phyloP scores from a whole-genome alignment of 2,797 vertebrate genomes.

The Girardinus metallicus region DNA sequence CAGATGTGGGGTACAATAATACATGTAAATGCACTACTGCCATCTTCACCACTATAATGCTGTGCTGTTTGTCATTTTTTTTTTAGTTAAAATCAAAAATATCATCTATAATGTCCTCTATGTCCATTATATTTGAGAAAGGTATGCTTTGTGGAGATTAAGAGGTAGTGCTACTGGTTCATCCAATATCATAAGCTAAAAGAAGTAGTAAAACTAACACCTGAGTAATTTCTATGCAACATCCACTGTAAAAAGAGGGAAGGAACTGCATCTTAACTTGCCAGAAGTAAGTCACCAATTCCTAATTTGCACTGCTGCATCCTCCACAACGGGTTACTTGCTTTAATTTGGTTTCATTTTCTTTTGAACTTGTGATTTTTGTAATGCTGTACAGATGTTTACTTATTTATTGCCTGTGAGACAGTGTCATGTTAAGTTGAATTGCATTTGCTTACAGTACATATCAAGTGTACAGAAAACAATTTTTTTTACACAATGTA shows the following conservation, averaged over 20 bases:
- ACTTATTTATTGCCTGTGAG: conserved; percentile 57
- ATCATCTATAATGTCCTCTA: conserved; percentile 19
- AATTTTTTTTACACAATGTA: conserved; percentile 68
- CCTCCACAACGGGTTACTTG: conserved; percentile 41
- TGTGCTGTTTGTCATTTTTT: conserved; percentile 25
- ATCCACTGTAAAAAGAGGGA: conserved; percentile 50
- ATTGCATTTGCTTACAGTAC: conserved; percentile 71
- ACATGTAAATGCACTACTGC: conserved; percentile 13
- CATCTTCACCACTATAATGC: conserved; percentile 22
- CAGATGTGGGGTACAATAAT: not conserved
- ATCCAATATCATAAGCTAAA: conserved; percentile 75
- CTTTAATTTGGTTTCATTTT: conserved; percentile 45
- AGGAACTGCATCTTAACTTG: conserved; percentile 60
- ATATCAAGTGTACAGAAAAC: conserved; percentile 72
- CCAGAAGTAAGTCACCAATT: conserved; percentile 43
- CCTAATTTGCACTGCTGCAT: conserved; percentile 59
- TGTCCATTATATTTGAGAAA: conserved; percentile 19
- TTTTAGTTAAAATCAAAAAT: conserved; percentile 2
- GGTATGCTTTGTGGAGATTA: conserved; percentile 44
- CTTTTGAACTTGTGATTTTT: conserved; percentile 28
- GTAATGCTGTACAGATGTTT: conserved; percentile 48
- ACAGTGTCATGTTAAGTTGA: conserved; percentile 56
- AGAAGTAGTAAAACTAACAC: conserved; percentile 75
- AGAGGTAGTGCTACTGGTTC: conserved; percentile 40
- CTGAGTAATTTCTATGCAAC: conserved; percentile 94